A percentile compares a stretch with the other conserved stretches of the same genome.
These are phyloP conservation scores for Nomada fabriciana DNA, from an alignment of 2,888 invertebrate genomes.

Conservation along the genomic window DNA sequence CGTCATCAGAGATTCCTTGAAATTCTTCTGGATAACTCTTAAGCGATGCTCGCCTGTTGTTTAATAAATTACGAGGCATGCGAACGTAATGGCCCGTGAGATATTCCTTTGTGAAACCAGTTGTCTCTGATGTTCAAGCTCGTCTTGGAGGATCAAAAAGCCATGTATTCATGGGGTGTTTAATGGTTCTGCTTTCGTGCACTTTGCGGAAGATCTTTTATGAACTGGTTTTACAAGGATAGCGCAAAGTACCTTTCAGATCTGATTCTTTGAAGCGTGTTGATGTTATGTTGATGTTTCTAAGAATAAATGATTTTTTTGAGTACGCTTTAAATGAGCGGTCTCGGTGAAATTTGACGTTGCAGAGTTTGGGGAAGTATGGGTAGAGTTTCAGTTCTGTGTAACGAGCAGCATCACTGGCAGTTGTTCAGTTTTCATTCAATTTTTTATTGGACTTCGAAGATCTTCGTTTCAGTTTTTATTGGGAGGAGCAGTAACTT, in stretches of 20 bases:
- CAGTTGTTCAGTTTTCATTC: conserved; percentile 2
- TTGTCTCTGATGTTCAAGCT: neutral
- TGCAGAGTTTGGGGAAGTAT: neutral
- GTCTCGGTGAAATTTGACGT: neutral
- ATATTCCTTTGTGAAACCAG: conserved; percentile 7
- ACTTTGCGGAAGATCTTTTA: neutral
- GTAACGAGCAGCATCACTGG: conserved; percentile 9
- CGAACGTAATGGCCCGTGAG: conserved; percentile 21
- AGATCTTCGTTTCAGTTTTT: neutral
- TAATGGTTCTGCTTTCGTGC: neutral
- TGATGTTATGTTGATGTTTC: no score
- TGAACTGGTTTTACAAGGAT: no score
- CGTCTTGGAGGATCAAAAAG: neutral
- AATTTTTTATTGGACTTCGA: neutral
- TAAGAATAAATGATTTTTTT: no score
- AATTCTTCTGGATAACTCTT: conserved; percentile 39
- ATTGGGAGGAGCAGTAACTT: neutral
- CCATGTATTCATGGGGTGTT: neutral
- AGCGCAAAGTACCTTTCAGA: no score
- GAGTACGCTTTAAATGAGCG: no score
- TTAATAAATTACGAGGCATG: conserved; percentile 40
- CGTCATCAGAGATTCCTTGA: conserved; percentile 41
- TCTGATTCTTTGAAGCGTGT: no score
- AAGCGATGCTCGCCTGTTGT: conserved; percentile 33
- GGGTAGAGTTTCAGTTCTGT: neutral